Conservation (phyloP, 2,797 vertebrate genomes). For the Pseudochaenichthys georgianus region DNA sequence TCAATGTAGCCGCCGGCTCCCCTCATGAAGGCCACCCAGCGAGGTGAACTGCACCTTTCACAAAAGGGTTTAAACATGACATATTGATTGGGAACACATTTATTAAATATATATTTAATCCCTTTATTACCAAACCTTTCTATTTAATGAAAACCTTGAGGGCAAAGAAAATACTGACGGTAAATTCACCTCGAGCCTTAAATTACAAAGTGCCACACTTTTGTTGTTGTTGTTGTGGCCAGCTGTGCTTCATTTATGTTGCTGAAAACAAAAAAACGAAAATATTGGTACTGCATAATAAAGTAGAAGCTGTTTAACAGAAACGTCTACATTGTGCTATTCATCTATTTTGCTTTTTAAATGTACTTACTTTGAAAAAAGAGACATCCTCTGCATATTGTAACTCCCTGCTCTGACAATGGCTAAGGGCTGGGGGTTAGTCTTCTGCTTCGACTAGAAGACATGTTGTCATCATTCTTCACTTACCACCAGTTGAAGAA, state of each 20-base stretch:
- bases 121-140: neutral
- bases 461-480: neutral
- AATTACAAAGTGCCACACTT: neutral
- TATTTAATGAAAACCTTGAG: neutral
- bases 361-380: neutral
- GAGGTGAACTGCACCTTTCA: neutral
- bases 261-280: neutral
- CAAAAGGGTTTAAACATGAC: neutral
- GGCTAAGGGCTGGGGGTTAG: neutral
- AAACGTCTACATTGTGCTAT: neutral
- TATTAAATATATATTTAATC: neutral
- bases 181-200: neutral
- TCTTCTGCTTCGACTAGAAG: neutral
- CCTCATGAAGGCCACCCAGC: neutral
- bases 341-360: neutral
- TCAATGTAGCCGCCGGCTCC: neutral
- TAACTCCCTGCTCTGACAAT: neutral
- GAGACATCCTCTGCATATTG: slow-evolving; percentile 12
- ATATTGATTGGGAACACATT: neutral
- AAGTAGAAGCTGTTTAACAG: neutral
- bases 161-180: neutral
- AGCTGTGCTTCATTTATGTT: neutral
- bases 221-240: too few species aligned
- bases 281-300: neutral
- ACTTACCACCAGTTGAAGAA: too few species aligned